Percentiles rank a stretch among this genome's conserved stretches.
Conservation (phyloP, 2,888 invertebrate species). For the Anthrax anthrax region DNA sequence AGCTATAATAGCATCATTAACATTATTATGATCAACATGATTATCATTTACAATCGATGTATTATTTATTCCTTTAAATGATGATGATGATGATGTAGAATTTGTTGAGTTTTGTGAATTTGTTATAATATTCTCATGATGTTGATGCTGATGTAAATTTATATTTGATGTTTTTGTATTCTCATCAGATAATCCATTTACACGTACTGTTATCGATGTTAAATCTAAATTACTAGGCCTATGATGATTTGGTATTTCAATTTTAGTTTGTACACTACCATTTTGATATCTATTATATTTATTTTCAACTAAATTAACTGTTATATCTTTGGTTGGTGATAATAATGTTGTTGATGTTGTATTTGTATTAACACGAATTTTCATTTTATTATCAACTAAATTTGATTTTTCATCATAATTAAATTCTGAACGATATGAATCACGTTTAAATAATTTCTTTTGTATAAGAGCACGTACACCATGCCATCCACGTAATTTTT, state of each 20-base stretch:
- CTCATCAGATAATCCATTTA: constrained; percentile 15
- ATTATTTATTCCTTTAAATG: no score
- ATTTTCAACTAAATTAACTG: constrained; percentile 17
- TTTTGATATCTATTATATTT: constrained; percentile 13
- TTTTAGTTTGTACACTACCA: constrained; percentile 8
- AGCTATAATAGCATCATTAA: constrained; percentile 25
- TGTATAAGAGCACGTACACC: constrained; percentile 32
- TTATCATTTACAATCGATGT: no score
- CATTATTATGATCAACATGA: constrained; percentile 22
- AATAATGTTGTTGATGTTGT: no score
- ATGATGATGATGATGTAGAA: neutral
- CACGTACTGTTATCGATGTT: constrained; percentile 19
- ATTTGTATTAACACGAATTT: constrained; percentile 4
- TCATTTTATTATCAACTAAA: constrained; percentile 23
- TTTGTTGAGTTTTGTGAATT: neutral
- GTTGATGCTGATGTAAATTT: neutral
- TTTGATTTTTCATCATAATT: constrained; percentile 29
- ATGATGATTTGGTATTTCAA: constrained; percentile 10
- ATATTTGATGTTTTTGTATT: no score
- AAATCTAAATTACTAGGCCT: constrained; percentile 28
- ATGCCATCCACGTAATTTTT: constrained; percentile 32
- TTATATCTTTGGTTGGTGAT: constrained; percentile 18
- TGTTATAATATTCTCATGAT: neutral
- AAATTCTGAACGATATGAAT: constrained; percentile 13
- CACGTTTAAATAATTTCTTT: constrained; percentile 31